Percentiles rank a stretch among this genome's conserved stretches.
phyloP scores from a whole-genome alignment of 2,888 invertebrate species.

The Andrena trimmerana region DNA sequence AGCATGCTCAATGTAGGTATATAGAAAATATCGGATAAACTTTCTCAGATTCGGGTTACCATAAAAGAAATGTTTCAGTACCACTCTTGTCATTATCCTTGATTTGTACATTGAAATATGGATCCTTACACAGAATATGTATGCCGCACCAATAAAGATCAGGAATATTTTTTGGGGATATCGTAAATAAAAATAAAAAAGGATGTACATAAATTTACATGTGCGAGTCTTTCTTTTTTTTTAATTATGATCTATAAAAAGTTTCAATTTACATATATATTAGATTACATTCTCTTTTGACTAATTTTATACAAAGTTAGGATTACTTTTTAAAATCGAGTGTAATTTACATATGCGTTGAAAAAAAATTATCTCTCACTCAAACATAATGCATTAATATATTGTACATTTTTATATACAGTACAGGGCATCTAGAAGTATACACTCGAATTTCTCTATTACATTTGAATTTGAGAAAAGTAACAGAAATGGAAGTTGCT shows the following conservation, averaged over 20 bases:
- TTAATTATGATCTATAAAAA: slow-evolving; percentile 28
- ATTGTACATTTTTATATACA: not conserved
- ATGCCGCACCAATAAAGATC: slow-evolving; percentile 25
- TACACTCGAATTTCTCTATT: no score
- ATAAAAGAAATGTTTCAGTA: slow-evolving; percentile 64
- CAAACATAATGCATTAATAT: not conserved
- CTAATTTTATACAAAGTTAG: slow-evolving; percentile 24
- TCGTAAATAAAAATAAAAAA: slow-evolving; percentile 18
- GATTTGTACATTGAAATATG: no score
- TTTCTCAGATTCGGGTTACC: slow-evolving; percentile 64
- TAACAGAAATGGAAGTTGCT: no score
- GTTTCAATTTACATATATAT: slow-evolving; percentile 30
- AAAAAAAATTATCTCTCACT: not conserved
- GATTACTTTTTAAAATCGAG: not conserved
- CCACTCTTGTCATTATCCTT: slow-evolving; percentile 61
- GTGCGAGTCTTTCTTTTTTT: slow-evolving; percentile 12
- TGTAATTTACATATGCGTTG: slow-evolving; percentile 6
- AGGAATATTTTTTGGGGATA: slow-evolving; percentile 19
- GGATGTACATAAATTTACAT: slow-evolving; percentile 39
- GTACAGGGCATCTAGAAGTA: no score
- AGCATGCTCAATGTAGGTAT: slow-evolving; percentile 70
- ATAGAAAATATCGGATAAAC: slow-evolving; percentile 67
- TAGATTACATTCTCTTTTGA: slow-evolving; percentile 24
- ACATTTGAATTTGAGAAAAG: no score
- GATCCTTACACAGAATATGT: slow-evolving; percentile 25